Evolutionary conservation across 2,888 invertebrate species (phyloP), one percentile per base, ranked within the genome.

Genomic region (Pteria penguin): DNA sequence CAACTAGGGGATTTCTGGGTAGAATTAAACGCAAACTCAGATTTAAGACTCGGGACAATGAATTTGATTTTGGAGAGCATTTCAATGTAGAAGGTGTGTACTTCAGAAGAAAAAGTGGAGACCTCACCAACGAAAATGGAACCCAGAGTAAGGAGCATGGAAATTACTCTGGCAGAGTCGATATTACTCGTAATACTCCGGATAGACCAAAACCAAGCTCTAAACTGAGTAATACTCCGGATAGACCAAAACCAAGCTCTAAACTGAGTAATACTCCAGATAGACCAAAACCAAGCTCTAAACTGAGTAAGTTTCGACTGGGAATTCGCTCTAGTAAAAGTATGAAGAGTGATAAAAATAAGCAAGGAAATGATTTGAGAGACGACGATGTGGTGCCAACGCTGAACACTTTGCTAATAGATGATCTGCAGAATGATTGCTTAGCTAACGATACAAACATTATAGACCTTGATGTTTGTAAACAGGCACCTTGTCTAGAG

Each of bases 21-120:
- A 80, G 78, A 65, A 77, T 85, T 2, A 80, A 77, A 27, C 65
- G 79, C 27, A 78, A 79, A 54, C 80, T 85, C 45, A 58, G 82
- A 14, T 31, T 85, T 4, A 76, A 80, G 52, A 84, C 78, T 62
- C 82, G 80, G 70, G 83, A 79, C 8, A 81, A 82, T 66, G 83
- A 82, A 29, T 76, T 82, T 18, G 77, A 77, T 11, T 72, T 72
- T 26, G 71, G 62, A 26, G 65, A 45, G 4, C 22, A 66, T 29
- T 36, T 55, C 14, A 65, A 45, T 72, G 73, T 77, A 18, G 67
- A 77, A 29, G 72, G 76, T 3, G 60, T 77, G 2, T 73, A 69
- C 18, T 77, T 77, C 29, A 69, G 62, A 54, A 24, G 55, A 4
- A 60, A 67, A 2, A 69, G 31, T 27, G 76, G 72, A 18, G 63